Percentiles rank a stretch among this genome's conserved stretches.
These are phyloP conservation scores for Saccostrea glomerata DNA, from an alignment of 1,140 invertebrate genomes.

Conservation along the genomic window DNA sequence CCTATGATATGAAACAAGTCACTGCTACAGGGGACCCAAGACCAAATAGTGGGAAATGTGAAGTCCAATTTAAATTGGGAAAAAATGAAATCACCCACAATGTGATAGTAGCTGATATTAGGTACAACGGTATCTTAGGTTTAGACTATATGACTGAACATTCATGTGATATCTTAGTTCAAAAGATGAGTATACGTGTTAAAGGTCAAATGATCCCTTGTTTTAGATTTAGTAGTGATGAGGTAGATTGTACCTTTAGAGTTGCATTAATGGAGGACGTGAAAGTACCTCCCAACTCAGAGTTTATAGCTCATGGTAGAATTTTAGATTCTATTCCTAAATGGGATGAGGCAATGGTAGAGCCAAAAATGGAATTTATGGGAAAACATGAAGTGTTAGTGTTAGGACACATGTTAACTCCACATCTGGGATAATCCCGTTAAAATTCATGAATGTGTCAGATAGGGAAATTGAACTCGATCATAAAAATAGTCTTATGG, in stretches of 20 bases:
- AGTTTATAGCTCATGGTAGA: conserved; percentile 31
- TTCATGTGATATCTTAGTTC: conserved; percentile 31
- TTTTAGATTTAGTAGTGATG: conserved; percentile 21
- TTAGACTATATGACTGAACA: conserved; percentile 38
- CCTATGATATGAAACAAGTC: neutral
- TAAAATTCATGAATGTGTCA: conserved; percentile 37
- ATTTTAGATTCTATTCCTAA: conserved; percentile 25
- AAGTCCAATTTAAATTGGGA: neutral
- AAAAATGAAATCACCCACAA: conserved; percentile 7
- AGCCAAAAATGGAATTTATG: conserved; percentile 39
- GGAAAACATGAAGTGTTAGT: conserved; percentile 12
- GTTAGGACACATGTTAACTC: conserved; percentile 21
- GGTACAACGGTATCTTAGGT: conserved; percentile 41
- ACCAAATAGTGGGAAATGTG: conserved; percentile 33
- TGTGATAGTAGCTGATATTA: conserved; percentile 40
- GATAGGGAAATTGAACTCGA: conserved; percentile 36
- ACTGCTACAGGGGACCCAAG: conserved; percentile 19
- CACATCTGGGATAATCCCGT: conserved; percentile 24
- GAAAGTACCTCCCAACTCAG: conserved; percentile 37
- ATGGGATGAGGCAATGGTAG: conserved; percentile 21
- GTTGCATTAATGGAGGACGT: conserved; percentile 37
- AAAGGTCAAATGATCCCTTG: conserved; percentile 40
- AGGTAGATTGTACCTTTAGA: conserved; percentile 8
- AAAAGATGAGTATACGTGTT: conserved; percentile 32
- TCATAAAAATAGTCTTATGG: conserved; percentile 36